Evolutionary conservation across 2,113 vertebrate genomes (phyloP).

Genomic region (Xiphophorus hellerii): DNA sequence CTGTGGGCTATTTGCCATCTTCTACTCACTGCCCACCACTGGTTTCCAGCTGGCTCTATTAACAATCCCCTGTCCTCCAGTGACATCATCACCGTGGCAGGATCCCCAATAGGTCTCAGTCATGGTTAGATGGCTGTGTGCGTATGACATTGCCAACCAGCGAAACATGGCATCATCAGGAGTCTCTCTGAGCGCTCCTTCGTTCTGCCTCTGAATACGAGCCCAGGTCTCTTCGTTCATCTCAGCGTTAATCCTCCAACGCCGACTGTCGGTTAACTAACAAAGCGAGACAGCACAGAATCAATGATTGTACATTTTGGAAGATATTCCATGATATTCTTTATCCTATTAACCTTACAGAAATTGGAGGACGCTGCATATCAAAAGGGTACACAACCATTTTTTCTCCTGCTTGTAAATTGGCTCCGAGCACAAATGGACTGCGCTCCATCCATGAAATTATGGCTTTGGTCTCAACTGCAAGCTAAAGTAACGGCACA

Average conservation of each 20-base stretch:
- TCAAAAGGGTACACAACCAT: constrained; percentile 87
- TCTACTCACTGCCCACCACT: constrained; percentile 88
- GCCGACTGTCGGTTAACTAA: constrained; percentile 51
- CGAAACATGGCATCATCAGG: constrained; percentile 92
- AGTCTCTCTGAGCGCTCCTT: constrained; percentile 80
- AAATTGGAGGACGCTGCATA: constrained; percentile 70
- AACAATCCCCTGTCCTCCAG: constrained; percentile 84
- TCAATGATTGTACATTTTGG: not conserved
- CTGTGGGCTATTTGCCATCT: not conserved
- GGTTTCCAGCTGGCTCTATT: constrained; percentile 93
- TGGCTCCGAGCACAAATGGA: constrained; percentile 94
- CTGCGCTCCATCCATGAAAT: constrained; percentile 94
- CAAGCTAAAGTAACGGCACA: constrained; percentile 78
- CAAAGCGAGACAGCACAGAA: not conserved
- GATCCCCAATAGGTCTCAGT: constrained; percentile 85
- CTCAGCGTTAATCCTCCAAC: constrained; percentile 60
- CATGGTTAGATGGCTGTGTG: constrained; percentile 94
- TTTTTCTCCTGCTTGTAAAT: constrained; percentile 92
- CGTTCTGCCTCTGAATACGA: constrained; percentile 78
- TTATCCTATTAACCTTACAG: constrained; percentile 49
- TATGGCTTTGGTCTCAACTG: constrained; percentile 88
- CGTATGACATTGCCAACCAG: constrained; percentile 95
- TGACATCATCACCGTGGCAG: constrained; percentile 90
- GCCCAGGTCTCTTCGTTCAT: constrained; percentile 83
- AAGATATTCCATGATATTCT: not conserved